Evolutionary conservation across 2,888 invertebrate genomes (phyloP), one percentile per base, ranked within the genome.

Genomic region (Petrolisthes cinctipes): DNA sequence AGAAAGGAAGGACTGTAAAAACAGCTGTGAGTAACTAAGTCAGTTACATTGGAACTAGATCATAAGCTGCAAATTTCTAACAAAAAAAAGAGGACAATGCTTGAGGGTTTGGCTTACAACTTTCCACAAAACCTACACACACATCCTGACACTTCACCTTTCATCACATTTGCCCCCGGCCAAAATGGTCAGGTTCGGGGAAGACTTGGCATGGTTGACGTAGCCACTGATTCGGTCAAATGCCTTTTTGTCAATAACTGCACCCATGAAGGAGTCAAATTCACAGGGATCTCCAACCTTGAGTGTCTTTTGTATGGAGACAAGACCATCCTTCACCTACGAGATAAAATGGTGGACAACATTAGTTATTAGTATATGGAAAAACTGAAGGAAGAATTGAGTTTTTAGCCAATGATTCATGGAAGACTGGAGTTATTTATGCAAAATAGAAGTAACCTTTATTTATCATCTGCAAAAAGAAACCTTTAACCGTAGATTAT

Each of bases 171-270:
- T 94, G 37, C 99, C 99, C 17, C 99, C 99, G 57, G 95, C 96
- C 53, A 99, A 93, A 82, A 99, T 95, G 92, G 95, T 95, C 86
- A 96, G 93, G 92, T 96, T 95, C 0, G 94, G 93, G 87, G 95
- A 95, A 14, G 94, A 94, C 92, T 96, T 96, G 1, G 98, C 99
- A 93, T 96, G 94, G 57, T 98, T 96, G 91, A 99, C 96, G 93
- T 98, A 99, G 14, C 95, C 94, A 89, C 96, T 95, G 92, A 98
- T 98, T 92, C 99, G 95, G 79, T 95, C 95, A 93, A 97, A 99
- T 9, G 99, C 98, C 92, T 95, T 96, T 78, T 96, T 96, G 93
- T 99, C 99, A 92, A 99, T 99, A 4, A 99, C 99, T 75, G 99
- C 98, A n/a, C 97, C 96, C 85, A 96, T 95, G 93, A 99, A 99